Evolutionary conservation across 2,797 vertebrate genomes (phyloP).

Genomic region (Danionella dracula): DNA sequence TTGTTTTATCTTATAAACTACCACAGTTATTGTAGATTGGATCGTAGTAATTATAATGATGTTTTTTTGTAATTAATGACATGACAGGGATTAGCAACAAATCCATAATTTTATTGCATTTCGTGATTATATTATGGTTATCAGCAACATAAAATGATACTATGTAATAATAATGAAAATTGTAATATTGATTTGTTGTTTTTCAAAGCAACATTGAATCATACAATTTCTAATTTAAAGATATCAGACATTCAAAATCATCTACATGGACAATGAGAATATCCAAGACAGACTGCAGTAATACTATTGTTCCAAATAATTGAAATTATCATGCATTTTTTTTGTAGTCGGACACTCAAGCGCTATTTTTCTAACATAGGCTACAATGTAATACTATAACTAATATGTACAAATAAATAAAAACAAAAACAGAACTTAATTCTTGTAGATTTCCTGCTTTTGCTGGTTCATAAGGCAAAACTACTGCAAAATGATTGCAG

Average conservation of each 20-base stretch:
- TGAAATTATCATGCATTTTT: slow-evolving; percentile 17
- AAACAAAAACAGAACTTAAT: not conserved
- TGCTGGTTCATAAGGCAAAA: slow-evolving; percentile 46
- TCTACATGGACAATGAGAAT: too few relatives aligned
- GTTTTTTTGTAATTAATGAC: too few relatives aligned
- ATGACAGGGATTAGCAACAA: slow-evolving; percentile 2
- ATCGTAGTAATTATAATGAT: too few relatives aligned
- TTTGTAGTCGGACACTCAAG: too few relatives aligned
- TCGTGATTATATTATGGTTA: slow-evolving; percentile 12
- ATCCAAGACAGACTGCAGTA: slow-evolving; percentile 4
- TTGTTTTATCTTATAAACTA: not conserved
- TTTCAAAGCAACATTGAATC: too few relatives aligned
- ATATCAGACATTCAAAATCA: too few relatives aligned
- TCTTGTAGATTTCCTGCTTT: not conserved
- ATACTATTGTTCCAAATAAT: slow-evolving; percentile 5
- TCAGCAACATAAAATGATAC: slow-evolving; percentile 21
- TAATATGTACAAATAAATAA: slow-evolving; percentile 51
- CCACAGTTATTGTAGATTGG: too few relatives aligned
- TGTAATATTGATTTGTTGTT: too few relatives aligned
- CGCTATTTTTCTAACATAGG: too few relatives aligned
- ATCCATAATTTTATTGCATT: slow-evolving; percentile 35
- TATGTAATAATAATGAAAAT: slow-evolving; percentile 23
- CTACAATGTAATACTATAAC: slow-evolving; percentile 2
- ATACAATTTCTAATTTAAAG: too few relatives aligned
- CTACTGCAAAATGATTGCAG: slow-evolving; percentile 48